Evolutionary conservation across 1,140 invertebrate genomes (phyloP).

Genomic region (Trichonephila clavata): DNA sequence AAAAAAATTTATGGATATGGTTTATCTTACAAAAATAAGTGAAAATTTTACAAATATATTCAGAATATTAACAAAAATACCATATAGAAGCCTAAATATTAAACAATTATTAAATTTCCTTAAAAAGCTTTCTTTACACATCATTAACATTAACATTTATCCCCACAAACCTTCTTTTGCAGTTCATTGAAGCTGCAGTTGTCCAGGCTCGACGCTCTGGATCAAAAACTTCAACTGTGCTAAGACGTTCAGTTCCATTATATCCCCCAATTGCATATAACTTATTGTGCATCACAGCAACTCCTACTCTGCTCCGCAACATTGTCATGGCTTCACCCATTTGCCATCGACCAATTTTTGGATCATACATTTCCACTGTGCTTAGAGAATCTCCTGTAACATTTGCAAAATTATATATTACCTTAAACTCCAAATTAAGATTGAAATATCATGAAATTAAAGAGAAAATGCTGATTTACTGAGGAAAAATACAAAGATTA

Average conservation of each 20-base stretch:
- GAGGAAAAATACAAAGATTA: no score
- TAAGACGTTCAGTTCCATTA: conserved; percentile 86
- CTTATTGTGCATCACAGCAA: conserved; percentile 89
- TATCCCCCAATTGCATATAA: conserved; percentile 87
- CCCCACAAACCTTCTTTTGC: conserved; percentile 86
- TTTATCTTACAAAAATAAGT: no score
- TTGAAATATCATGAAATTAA: no score
- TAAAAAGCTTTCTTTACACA: no score
- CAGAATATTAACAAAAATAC: no score
- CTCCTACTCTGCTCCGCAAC: conserved; percentile 90
- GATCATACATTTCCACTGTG: conserved; percentile 93
- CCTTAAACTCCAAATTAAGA: no score
- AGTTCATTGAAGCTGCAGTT: conserved; percentile 90
- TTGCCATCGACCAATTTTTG: conserved; percentile 87
- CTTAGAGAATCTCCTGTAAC: conserved; percentile 88
- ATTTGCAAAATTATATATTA: neutral
- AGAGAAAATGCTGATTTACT: no score
- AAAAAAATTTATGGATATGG: no score
- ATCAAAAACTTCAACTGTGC: conserved; percentile 94
- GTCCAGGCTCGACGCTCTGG: conserved; percentile 88
- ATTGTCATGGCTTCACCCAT: conserved; percentile 93
- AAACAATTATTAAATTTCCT: no score
- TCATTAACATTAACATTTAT: neutral
- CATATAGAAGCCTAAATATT: no score
- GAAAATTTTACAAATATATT: no score